Evolutionary conservation across 2,888 invertebrate species (phyloP).

Genomic region (Parnassius mnemosyne): DNA sequence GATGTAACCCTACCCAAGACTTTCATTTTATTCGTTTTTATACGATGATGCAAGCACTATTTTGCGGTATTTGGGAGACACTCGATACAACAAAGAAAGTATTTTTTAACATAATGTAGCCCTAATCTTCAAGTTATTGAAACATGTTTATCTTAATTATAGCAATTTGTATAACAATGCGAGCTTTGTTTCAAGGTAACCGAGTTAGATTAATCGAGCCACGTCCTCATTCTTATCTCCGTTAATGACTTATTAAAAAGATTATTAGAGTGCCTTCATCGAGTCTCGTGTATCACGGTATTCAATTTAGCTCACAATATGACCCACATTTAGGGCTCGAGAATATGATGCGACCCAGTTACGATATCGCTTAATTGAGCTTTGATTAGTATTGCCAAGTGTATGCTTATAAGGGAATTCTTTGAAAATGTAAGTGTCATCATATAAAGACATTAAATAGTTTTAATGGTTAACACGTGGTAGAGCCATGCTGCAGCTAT

Average conservation of each 20-base stretch:
- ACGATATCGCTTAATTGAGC: conserved; percentile 13
- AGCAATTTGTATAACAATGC: conserved; percentile 15
- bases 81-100: too few relatives aligned
- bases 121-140: too few relatives aligned
- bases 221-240: conserved; percentile 21
- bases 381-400: conserved; percentile 8
- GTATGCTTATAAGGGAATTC: conserved; percentile 3
- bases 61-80: too few relatives aligned
- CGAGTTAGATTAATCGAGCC: conserved; percentile 12
- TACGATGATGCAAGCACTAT: too few relatives aligned
- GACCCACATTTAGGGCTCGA: conserved; percentile 33
- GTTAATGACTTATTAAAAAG: conserved; percentile 25
- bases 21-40: too few relatives aligned
- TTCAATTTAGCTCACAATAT: conserved; percentile 24
- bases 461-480: too few relatives aligned
- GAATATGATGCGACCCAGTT: conserved; percentile 31
- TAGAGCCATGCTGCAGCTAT: too few relatives aligned
- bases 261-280: conserved; percentile 15
- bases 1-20: too few relatives aligned
- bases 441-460: too few relatives aligned
- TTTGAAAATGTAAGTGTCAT: too few relatives aligned
- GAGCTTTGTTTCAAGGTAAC: conserved; percentile 7
- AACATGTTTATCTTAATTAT: background rate
- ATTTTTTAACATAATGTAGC: too few relatives aligned
- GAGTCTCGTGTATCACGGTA: conserved; percentile 19